Conservation (phyloP, 2,113 vertebrate genomes). For the Pygoscelis antarcticus region DNA sequence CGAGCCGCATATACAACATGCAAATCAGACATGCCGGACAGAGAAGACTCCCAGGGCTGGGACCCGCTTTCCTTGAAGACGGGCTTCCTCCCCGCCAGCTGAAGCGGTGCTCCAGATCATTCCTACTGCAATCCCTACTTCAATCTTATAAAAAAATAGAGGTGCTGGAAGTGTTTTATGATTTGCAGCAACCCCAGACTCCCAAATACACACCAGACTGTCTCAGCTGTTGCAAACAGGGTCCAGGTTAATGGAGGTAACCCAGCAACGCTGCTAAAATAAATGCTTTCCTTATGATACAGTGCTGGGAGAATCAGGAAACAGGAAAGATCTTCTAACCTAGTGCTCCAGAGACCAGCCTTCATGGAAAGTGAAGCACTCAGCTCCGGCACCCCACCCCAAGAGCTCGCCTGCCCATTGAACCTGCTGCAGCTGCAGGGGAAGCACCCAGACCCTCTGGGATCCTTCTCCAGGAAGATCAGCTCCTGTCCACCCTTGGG, state of each 20-base stretch:
- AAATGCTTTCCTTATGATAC: not conserved
- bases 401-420: rapidly evolving
- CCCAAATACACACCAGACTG: not conserved
- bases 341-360: not conserved
- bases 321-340: not conserved
- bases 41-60: conserved; percentile 56
- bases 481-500: not conserved
- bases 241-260: not conserved
- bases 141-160: not conserved
- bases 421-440: not conserved
- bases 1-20: conserved; percentile 16
- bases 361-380: rapidly evolving
- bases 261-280: not conserved
- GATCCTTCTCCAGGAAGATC: not conserved
- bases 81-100: not conserved
- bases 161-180: not conserved
- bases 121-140: not conserved
- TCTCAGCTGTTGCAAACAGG: not conserved
- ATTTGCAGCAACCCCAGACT: not conserved
- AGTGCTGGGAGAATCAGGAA: not conserved
- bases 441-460: not conserved
- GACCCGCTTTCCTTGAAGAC: conserved; percentile 19
- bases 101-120: not conserved
- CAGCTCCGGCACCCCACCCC: not conserved
- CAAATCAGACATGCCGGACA: not conserved